A percentile compares a stretch with the other conserved stretches of the same genome.
Conservation (phyloP, 1,140 invertebrate species). For the Wasmannia auropunctata region DNA sequence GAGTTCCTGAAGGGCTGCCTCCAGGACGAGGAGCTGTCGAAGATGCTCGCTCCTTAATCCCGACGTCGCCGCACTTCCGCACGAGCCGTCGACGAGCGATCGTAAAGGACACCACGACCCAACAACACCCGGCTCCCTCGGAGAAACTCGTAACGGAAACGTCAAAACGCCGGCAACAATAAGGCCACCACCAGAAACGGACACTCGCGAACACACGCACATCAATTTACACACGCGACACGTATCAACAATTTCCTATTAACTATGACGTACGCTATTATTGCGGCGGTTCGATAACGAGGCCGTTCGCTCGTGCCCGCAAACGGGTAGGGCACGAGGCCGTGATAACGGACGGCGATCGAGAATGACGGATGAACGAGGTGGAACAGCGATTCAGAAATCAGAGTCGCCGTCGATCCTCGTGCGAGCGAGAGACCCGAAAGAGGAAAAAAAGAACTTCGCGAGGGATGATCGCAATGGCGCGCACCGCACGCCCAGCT, state of each 20-base stretch:
- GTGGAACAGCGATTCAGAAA: not conserved
- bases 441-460: not conserved
- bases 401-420: not conserved
- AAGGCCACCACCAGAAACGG: constrained; percentile 15
- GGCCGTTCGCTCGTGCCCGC: constrained; percentile 18
- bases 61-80: constrained; percentile 47
- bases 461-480: not conserved
- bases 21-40: constrained; percentile 98
- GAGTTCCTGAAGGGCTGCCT: constrained; percentile 99
- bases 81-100: constrained; percentile 39
- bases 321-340: not conserved
- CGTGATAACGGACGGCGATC: not conserved
- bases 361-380: not conserved
- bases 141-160: constrained; percentile 50
- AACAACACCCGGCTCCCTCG: constrained; percentile 12
- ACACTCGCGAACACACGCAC: constrained; percentile 18
- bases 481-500: not conserved
- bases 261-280: constrained; percentile 32
- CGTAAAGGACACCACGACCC: constrained; percentile 48
- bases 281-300: constrained; percentile 13
- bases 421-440: no score
- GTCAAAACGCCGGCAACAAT: constrained; percentile 31
- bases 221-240: constrained; percentile 29
- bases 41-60: constrained; percentile 96
- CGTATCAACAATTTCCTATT: constrained; percentile 36